Evolutionary conservation across 2,888 invertebrate species (phyloP), one percentile per base, ranked within the genome.

Genomic region (Spisula solida): DNA sequence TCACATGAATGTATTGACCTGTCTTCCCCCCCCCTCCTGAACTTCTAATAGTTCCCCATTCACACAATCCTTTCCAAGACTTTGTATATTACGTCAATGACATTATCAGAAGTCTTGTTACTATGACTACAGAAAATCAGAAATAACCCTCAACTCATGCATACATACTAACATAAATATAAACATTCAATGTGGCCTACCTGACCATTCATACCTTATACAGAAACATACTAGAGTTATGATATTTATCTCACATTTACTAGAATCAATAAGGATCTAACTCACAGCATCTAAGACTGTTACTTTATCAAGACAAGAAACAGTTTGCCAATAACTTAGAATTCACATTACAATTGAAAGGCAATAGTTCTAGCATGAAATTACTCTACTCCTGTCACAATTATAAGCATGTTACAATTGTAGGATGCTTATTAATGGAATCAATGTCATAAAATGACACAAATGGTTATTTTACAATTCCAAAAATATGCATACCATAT

Each of bases 21-120:
- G 5, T 75, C 5, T 18, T 41, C 41, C 41, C 4, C 75, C 6
- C 60, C 1, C 25, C 6, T 10, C n/a, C 10, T 66, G 20, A 2
- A 34, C 34, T 75, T 34, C 25, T n/a, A 8, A 70, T 34, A 75
- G 1, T 34, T 14, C 4, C 14, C 16, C 29, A 29, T 1, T 16
- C 31, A 70, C 14, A n/a, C 25, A 20, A 66, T 25, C 60, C 12
- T 10, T 66, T 66, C n/a, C n/a, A n/a, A 25, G 10, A 66, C 12
- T 5, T n/a, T 66, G 60, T 66, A 66, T 75, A 34, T 41, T 41
- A 41, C 31, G 75, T 75, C 31, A 2, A 75, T 75, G 75, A 75
- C 75, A 75, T 34, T 75, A 31, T 34, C 75, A 75, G 75, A 75
- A 25, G 20, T 75, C 75, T 75, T 12, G 75, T 75, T 14, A 34